Percentiles rank a stretch among this genome's conserved stretches.
phyloP scores from a whole-genome alignment of 2,888 invertebrate genomes.

The Anoplius nigerrimus region DNA sequence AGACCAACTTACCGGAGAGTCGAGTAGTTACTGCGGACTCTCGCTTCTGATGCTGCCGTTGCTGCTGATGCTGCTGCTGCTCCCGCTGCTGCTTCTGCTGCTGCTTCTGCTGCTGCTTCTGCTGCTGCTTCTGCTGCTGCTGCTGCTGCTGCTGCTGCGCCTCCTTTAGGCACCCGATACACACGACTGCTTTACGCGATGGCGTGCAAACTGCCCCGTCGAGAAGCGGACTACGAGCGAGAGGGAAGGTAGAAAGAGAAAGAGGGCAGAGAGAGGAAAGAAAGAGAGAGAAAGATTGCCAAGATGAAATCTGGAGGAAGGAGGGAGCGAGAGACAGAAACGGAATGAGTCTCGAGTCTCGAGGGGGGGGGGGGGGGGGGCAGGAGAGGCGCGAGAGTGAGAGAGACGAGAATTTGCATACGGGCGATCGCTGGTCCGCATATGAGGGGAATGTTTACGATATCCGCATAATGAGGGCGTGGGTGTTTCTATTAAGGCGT shows the following conservation, averaged over 20 bases:
- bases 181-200: slow-evolving; percentile 54
- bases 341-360: background rate
- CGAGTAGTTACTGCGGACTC: too few relatives aligned
- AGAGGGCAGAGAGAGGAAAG: too few relatives aligned
- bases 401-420: slow-evolving; percentile 53
- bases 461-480: slow-evolving; percentile 63
- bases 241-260: background rate
- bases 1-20: too few relatives aligned
- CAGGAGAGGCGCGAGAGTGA: background rate
- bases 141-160: too few relatives aligned
- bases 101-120: too few relatives aligned
- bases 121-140: too few relatives aligned
- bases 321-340: slow-evolving; percentile 1
- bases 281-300: background rate
- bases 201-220: slow-evolving; percentile 54
- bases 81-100: too few relatives aligned
- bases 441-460: slow-evolving; percentile 61
- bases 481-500: slow-evolving; percentile 61
- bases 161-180: too few relatives aligned
- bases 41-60: too few relatives aligned
- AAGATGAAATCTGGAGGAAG: too few relatives aligned
- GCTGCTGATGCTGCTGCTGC: too few relatives aligned
- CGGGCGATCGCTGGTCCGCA: slow-evolving; percentile 48
- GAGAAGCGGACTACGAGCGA: background rate
- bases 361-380: background rate